Percentiles rank a stretch among this genome's conserved stretches.
These are phyloP conservation scores for Vanessa cardui DNA, from an alignment of 2,888 invertebrate species.

Conservation along the genomic window DNA sequence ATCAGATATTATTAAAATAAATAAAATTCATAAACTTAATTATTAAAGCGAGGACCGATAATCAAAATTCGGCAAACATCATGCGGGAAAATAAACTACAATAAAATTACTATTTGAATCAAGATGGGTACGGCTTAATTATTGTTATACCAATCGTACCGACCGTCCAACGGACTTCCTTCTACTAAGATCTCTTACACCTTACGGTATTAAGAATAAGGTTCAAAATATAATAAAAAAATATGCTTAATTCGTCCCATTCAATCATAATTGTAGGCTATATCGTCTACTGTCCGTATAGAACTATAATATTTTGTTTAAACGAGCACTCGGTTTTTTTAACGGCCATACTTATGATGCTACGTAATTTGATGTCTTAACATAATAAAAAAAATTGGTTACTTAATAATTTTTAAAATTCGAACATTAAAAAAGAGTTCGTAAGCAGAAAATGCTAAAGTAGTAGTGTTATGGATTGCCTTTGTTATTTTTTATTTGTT, in stretches of 20 bases:
- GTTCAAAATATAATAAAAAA: conserved; percentile 17
- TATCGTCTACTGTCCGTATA: conserved; percentile 62
- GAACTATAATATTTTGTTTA: conserved; percentile 64
- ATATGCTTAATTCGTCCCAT: conserved; percentile 37
- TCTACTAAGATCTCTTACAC: conserved; percentile 7
- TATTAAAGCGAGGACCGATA: conserved; percentile 15
- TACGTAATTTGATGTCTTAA: conserved; percentile 25
- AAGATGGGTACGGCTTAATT: conserved; percentile 60
- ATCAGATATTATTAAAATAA: background rate
- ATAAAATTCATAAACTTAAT: background rate
- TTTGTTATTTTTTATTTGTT: conserved; percentile 16
- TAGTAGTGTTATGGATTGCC: background rate
- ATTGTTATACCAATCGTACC: conserved; percentile 64
- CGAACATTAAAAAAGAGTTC: background rate
- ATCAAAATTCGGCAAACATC: conserved; percentile 32
- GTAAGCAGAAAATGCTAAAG: background rate
- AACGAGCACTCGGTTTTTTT: conserved; percentile 59
- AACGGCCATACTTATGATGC: conserved; percentile 51
- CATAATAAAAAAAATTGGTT: conserved; percentile 25
- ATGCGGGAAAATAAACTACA: conserved; percentile 49
- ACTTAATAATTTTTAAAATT: conserved; percentile 20
- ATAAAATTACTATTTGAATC: conserved; percentile 48
- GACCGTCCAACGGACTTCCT: conserved; percentile 7
- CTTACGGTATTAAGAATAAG: conserved; percentile 15
- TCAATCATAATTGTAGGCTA: conserved; percentile 58